These are phyloP conservation scores for Lucinisca nassula DNA, from an alignment of 2,888 invertebrate genomes.

Conservation along the genomic window DNA sequence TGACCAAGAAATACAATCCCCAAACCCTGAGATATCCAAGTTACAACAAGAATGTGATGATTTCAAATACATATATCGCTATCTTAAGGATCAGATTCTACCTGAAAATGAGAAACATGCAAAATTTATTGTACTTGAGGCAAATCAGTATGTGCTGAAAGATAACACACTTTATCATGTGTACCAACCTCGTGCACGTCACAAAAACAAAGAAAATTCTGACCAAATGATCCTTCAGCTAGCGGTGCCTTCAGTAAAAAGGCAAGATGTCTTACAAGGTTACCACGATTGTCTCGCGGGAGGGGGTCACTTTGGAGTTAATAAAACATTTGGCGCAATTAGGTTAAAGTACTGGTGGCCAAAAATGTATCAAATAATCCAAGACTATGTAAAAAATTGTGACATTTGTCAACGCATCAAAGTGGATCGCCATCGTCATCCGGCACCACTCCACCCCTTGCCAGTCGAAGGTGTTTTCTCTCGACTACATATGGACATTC, in stretches of 20 bases:
- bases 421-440: conserved; percentile 18
- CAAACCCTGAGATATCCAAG: not conserved
- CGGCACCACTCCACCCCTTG: conserved; percentile 11
- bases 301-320: conserved; percentile 17
- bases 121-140: not conserved
- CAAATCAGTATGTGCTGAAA: not conserved
- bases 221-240: conserved; percentile 10
- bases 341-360: conserved; percentile 22
- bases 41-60: conserved; percentile 34
- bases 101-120: conserved; percentile 12
- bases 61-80: conserved; percentile 21
- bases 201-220: not conserved
- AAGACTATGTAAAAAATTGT: conserved; percentile 45
- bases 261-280: not conserved
- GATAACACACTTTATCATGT: conserved; percentile 39
- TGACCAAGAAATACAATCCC: conserved; percentile 3
- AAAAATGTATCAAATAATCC: conserved; percentile 22
- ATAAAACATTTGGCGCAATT: conserved; percentile 22
- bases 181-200: conserved; percentile 7
- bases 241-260: not conserved
- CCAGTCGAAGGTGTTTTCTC: not conserved
- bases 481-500: conserved; percentile 28
- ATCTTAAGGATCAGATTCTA: conserved; percentile 8
- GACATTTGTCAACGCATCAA: conserved; percentile 52
- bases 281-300: conserved; percentile 18